Evolutionary conservation across 1,140 invertebrate genomes (phyloP), one percentile per base, ranked within the genome.

Genomic region (Pararge aegeria): DNA sequence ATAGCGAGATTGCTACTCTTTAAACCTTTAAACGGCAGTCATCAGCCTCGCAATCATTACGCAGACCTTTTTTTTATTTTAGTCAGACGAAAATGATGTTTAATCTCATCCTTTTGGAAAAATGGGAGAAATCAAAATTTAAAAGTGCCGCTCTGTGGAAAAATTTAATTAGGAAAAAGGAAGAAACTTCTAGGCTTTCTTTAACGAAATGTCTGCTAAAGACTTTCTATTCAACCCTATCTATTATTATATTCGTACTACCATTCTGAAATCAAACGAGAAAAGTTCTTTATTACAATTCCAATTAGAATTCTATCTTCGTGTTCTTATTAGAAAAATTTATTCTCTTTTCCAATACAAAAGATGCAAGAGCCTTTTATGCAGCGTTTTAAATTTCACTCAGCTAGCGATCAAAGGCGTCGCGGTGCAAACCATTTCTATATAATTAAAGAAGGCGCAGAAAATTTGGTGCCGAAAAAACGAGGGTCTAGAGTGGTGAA

Each of bases 391-490:
- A 70, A 75, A 70, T 72, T 73, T 73, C 57, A 78, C 56, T 73
- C 61, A 64, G 55, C 44, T 37, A 50, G 54, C 56, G 56, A 64
- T 64, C 62, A 64, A 65, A 65, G 57, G 73, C 74, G 70, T 66
- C 68, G 77, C 74, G 68, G 61, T 74, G 70, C 75, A 71, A 80
- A 83, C 86, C 75, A 84, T 82, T 84, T 87, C 78, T 84, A 83
- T 79, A 90, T 85, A 90, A 90, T 90, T 90, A 88, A 90, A 66
- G 46, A 62, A 73, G 63, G 74, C 57, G 69, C 53, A 86, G 83
- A 84, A 87, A 89, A 88, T 83, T 80, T 85, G 79, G 75, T 72
- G 30, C 66, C 59, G 68, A 72, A 82, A 85, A 88, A 89, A 83
- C 78, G 85, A 88, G 88, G 90, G 88, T 82, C 60, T 75, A 52